Evolutionary conservation across 2,797 vertebrate genomes (phyloP).

Genomic region (Furcifer pardalis): DNA sequence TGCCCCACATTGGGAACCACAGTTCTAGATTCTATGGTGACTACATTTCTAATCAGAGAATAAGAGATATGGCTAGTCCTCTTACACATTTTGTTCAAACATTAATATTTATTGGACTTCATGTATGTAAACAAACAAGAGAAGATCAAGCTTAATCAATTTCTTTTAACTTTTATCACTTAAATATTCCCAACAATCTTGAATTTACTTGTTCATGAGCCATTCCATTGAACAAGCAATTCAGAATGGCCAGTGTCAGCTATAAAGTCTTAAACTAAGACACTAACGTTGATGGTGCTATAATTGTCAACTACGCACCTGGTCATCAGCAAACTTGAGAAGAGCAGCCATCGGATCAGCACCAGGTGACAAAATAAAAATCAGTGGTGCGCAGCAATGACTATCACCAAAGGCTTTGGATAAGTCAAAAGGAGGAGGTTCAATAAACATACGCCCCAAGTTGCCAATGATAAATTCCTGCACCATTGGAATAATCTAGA

Average conservation of each 20-base stretch:
- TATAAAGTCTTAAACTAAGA: background rate
- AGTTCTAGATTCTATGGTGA: background rate
- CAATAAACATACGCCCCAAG: constrained; percentile 84
- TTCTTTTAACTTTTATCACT: background rate
- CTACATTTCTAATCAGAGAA: background rate
- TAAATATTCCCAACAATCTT: background rate
- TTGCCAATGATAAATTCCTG: constrained; percentile 84
- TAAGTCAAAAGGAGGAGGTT: constrained; percentile 89
- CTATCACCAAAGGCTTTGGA: constrained; percentile 85
- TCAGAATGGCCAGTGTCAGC: background rate
- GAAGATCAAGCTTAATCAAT: background rate
- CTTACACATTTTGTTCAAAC: too few relatives aligned
- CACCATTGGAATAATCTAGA: constrained; percentile 85
- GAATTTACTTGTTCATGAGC: background rate
- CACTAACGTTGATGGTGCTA: background rate
- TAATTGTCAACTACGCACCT: constrained; percentile 71
- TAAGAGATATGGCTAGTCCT: background rate
- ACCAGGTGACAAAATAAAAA: constrained; percentile 89
- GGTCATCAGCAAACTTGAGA: constrained; percentile 88
- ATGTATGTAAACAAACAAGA: background rate
- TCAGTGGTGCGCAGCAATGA: constrained; percentile 84
- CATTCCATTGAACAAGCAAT: background rate
- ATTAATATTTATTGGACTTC: background rate
- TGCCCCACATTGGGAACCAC: too few relatives aligned
- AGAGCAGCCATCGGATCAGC: constrained; percentile 88